These are phyloP conservation scores for Pachypsylla venusta DNA, from an alignment of 1,140 invertebrate species.

Conservation along the genomic window DNA sequence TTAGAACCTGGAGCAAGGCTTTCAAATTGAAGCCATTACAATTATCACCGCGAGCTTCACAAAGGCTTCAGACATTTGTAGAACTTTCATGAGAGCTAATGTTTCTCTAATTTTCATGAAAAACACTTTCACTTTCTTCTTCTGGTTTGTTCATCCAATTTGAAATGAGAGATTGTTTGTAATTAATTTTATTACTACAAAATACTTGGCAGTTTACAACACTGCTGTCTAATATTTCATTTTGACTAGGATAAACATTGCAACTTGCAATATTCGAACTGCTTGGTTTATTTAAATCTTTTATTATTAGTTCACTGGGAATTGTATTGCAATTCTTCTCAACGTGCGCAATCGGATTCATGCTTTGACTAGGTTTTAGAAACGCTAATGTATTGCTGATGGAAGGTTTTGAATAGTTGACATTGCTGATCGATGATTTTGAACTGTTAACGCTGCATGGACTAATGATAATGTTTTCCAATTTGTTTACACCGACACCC, in stretches of 20 bases:
- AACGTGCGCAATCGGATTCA: too few relatives aligned
- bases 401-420: too few relatives aligned
- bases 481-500: not conserved
- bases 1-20: too few relatives aligned
- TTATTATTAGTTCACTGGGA: slow-evolving; percentile 1
- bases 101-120: too few relatives aligned
- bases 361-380: too few relatives aligned
- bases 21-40: too few relatives aligned
- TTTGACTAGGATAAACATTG: not conserved
- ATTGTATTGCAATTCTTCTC: not conserved
- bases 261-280: not conserved
- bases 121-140: too few relatives aligned
- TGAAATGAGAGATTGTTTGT: not conserved
- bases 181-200: not conserved
- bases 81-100: too few relatives aligned
- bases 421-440: too few relatives aligned
- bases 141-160: not conserved
- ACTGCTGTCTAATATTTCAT: not conserved
- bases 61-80: too few relatives aligned
- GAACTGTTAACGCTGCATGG: not conserved
- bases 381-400: too few relatives aligned
- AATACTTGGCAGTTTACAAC: not conserved
- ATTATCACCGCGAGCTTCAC: too few relatives aligned
- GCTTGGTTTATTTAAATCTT: not conserved
- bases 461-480: not conserved